Conservation (phyloP, 1,140 invertebrate genomes). For the Platorchestia sp. region DNA sequence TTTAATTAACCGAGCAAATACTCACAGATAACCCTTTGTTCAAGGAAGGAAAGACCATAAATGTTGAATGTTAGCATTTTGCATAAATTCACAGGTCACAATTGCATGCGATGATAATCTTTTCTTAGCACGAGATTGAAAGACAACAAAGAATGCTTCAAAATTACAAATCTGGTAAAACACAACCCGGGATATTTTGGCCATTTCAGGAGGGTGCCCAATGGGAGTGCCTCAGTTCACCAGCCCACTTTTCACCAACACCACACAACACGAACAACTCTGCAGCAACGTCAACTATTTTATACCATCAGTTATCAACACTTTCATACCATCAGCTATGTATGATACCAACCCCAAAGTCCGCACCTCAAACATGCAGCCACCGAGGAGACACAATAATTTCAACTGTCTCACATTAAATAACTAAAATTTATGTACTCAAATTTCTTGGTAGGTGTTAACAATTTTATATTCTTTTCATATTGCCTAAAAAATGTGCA, state of each 20-base stretch:
- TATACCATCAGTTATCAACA: background rate
- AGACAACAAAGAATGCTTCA: background rate
- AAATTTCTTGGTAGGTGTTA: background rate
- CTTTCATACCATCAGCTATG: background rate
- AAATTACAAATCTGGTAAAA: background rate
- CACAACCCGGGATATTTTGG: background rate
- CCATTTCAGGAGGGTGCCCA: background rate
- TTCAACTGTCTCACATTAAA: background rate
- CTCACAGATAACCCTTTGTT: too few relatives aligned
- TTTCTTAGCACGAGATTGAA: background rate
- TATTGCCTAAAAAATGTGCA: background rate
- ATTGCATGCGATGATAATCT: background rate
- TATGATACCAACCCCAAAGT: background rate
- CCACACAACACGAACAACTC: too few relatives aligned
- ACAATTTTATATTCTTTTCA: background rate
- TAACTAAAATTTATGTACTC: background rate
- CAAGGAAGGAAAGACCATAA: background rate
- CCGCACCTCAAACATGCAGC: background rate
- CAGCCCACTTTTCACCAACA: background rate
- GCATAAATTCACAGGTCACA: too few relatives aligned
- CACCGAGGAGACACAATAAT: background rate
- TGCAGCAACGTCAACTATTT: background rate
- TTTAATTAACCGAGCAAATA: background rate
- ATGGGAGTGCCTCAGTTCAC: background rate
- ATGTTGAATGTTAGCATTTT: background rate